Evolutionary conservation across 2,113 vertebrate genomes (phyloP).

Genomic region (Nesoenas mayeri): DNA sequence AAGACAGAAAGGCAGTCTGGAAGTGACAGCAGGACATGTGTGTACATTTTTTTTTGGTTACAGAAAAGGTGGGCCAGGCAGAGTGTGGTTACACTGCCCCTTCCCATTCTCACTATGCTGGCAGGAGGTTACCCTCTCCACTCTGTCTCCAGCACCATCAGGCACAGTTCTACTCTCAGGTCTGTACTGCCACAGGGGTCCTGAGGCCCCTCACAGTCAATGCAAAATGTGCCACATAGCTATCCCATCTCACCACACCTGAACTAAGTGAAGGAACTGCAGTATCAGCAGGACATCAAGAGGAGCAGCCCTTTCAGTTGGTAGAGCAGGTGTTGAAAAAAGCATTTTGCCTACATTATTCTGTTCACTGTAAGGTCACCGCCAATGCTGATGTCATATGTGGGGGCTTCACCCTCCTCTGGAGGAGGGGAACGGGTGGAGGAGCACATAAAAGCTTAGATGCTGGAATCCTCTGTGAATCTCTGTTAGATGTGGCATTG

Average conservation of each 20-base stretch:
- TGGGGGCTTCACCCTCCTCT: not conserved
- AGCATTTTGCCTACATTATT: not conserved
- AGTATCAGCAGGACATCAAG: not conserved
- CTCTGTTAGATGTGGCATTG: not conserved
- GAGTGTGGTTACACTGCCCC: fast-evolving
- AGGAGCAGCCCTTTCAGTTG: not conserved
- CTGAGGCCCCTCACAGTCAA: not conserved
- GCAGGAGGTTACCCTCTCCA: not conserved
- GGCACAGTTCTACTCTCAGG: not conserved
- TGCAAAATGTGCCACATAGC: fast-evolving
- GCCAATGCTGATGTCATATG: not conserved
- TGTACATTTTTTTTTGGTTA: not conserved
- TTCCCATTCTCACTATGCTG: not conserved
- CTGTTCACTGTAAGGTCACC: not conserved
- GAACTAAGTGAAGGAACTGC: not conserved
- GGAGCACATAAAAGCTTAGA: not conserved
- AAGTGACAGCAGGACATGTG: not conserved
- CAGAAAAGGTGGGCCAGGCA: not conserved
- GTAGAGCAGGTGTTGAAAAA: not conserved
- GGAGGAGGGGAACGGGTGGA: not conserved
- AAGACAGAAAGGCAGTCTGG: not conserved
- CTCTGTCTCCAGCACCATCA: not conserved
- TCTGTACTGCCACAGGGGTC: not conserved
- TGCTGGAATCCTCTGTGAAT: not conserved
- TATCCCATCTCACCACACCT: not conserved